These are phyloP conservation scores for Triops cancriformis DNA, from an alignment of 1,140 invertebrate genomes.

Conservation along the genomic window DNA sequence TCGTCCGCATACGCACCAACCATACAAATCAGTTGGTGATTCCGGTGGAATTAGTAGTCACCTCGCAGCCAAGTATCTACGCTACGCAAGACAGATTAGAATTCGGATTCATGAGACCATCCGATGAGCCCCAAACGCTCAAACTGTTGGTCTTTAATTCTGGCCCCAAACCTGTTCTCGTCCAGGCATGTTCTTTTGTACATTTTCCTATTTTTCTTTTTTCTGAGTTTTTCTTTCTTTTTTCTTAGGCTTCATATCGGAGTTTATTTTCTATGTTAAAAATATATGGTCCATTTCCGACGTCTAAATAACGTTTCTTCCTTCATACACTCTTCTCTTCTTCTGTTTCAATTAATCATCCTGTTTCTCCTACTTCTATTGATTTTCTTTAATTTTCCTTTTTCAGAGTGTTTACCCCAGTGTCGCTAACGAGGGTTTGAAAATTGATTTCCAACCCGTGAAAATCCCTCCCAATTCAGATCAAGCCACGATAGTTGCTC, in stretches of 20 bases:
- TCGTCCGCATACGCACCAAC: conserved; percentile 68
- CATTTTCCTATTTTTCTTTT: too few relatives aligned
- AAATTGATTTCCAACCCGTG: conserved; percentile 51
- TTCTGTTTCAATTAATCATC: too few relatives aligned
- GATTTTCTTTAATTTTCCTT: conserved; percentile 24
- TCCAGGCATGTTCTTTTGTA: conserved; percentile 52
- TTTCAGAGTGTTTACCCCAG: conserved; percentile 49
- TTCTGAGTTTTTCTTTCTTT: too few relatives aligned
- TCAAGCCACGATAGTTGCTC: conserved; percentile 54
- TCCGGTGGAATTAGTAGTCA: conserved; percentile 80
- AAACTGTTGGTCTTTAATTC: conserved; percentile 62
- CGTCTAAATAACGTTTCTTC: too few relatives aligned
- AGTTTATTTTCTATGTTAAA: conserved; percentile 15
- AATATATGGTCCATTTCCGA: too few relatives aligned
- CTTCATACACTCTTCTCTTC: too few relatives aligned
- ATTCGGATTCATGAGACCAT: conserved; percentile 64
- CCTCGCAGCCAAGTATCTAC: conserved; percentile 61
- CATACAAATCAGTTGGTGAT: conserved; percentile 54
- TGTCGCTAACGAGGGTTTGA: conserved; percentile 50
- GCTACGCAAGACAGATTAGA: conserved; percentile 66
- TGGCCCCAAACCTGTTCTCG: conserved; percentile 56
- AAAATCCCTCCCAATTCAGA: conserved; percentile 54
- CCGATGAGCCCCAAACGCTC: conserved; percentile 54
- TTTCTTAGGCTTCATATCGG: conserved; percentile 18
- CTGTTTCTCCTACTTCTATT: too few relatives aligned